Evolutionary conservation across 2,888 invertebrate genomes (phyloP).

Genomic region (Allacma fusca): DNA sequence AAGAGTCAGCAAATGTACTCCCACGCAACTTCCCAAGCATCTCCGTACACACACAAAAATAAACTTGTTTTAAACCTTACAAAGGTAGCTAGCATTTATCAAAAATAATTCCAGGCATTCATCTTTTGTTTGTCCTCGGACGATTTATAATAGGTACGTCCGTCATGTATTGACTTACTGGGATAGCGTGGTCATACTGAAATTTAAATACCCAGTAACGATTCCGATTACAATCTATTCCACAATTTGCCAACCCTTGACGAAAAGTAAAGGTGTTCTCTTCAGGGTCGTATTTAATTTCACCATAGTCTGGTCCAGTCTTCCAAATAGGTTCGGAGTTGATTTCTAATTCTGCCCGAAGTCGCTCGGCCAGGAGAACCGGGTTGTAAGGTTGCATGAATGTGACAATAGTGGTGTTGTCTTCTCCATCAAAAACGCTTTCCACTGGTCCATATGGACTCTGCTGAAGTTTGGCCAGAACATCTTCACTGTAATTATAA

Average conservation of each 20-base stretch:
- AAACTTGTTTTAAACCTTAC: too few species aligned
- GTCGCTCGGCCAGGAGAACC: not conserved
- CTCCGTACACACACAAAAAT: too few species aligned
- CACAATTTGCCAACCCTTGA: slow-evolving; percentile 1
- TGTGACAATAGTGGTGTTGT: not conserved
- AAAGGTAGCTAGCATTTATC: too few species aligned
- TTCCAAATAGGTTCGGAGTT: not conserved
- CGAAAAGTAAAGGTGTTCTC: not conserved
- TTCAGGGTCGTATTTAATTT: not conserved
- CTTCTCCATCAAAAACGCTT: slow-evolving; percentile 13
- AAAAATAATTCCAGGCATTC: too few species aligned
- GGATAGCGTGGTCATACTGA: not conserved
- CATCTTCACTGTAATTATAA: not conserved
- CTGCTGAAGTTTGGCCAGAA: not conserved
- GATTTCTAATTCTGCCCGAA: not conserved
- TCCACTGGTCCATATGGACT: not conserved
- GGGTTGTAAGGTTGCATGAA: slow-evolving; percentile 5
- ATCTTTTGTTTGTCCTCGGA: too few species aligned
- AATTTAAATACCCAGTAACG: not conserved
- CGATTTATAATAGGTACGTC: not conserved
- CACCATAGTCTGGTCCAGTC: not conserved
- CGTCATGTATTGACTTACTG: not conserved
- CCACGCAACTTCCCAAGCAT: too few species aligned
- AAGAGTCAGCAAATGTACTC: too few species aligned
- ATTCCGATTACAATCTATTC: not conserved